Evolutionary conservation across 2,113 vertebrate genomes (phyloP).

Genomic region (Vireo altiloquus): DNA sequence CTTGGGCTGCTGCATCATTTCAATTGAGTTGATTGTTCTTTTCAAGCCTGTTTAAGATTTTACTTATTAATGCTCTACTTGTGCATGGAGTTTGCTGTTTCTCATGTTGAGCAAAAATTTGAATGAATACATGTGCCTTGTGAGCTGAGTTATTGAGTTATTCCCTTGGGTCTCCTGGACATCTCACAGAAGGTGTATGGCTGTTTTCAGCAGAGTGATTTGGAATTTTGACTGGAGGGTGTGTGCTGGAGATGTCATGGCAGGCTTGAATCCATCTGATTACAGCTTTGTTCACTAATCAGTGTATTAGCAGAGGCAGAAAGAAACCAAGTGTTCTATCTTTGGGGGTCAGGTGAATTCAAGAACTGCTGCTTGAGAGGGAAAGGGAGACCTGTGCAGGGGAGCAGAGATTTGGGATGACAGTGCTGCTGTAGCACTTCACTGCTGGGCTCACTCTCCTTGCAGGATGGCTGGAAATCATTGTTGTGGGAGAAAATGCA

Average conservation of each 20-base stretch:
- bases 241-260: background rate
- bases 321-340: background rate
- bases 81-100: background rate
- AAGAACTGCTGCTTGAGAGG: background rate
- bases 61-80: background rate
- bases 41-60: background rate
- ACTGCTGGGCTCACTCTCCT: fast-evolving
- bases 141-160: background rate
- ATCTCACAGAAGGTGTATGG: background rate
- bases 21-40: background rate
- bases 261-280: background rate
- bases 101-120: background rate
- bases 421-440: background rate
- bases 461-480: background rate
- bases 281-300: background rate
- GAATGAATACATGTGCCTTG: background rate
- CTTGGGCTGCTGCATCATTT: background rate
- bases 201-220: background rate
- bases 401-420: background rate
- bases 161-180: background rate
- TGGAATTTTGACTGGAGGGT: background rate
- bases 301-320: background rate
- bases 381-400: background rate
- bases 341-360: background rate
- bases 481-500: background rate